Evolutionary conservation across 2,113 vertebrate genomes (phyloP).

Genomic region (Nyctereutes procyonoides): DNA sequence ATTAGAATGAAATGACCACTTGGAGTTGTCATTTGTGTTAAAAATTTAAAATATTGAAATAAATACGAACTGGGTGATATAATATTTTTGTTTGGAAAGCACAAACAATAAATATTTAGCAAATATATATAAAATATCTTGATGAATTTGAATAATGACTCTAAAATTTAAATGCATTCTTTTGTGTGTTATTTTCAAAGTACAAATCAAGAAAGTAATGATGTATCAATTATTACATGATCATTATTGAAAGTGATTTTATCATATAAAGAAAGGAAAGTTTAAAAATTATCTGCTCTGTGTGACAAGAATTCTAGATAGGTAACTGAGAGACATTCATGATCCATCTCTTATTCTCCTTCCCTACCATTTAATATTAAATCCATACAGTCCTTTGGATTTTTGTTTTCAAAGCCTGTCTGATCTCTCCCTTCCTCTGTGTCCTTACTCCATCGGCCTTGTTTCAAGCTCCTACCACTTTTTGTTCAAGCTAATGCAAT

Average conservation of each 20-base stretch:
- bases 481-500: background rate
- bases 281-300: background rate
- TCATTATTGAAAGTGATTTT: background rate
- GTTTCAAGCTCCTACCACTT: background rate
- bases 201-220: slow-evolving; percentile 1
- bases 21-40: background rate
- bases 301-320: background rate
- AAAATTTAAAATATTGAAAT: background rate
- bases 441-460: background rate
- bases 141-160: background rate
- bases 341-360: background rate
- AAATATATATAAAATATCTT: background rate
- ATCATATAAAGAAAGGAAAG: background rate
- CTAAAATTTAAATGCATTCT: background rate
- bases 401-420: background rate
- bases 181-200: background rate
- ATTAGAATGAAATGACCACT: background rate
- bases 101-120: background rate
- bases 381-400: background rate
- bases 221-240: background rate
- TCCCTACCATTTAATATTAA: background rate
- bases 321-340: background rate
- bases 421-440: background rate
- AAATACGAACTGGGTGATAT: background rate
- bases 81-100: background rate